phyloP scores from a whole-genome alignment of 2,797 vertebrate species.

The Eulemur albifrons region DNA sequence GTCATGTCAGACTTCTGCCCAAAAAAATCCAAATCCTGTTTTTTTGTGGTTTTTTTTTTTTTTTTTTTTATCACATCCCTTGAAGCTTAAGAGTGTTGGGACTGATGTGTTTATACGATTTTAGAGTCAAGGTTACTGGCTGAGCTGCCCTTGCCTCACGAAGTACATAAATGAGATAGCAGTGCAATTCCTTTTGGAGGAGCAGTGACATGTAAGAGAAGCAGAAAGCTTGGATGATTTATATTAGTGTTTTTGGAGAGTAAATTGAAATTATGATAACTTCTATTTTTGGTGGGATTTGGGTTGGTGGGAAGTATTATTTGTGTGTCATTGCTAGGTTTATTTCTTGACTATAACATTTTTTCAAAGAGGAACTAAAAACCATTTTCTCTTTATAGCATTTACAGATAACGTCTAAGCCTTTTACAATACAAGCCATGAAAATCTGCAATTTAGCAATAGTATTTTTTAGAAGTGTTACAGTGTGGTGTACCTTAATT shows the following conservation, averaged over 20 bases:
- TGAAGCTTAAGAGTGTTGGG: background rate
- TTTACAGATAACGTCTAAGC: background rate
- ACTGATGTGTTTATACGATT: background rate
- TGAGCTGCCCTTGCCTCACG: background rate
- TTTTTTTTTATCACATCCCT: background rate
- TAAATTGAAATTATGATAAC: background rate
- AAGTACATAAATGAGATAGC: background rate
- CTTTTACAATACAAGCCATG: background rate
- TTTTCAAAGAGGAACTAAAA: conserved; percentile 19
- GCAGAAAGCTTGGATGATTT: background rate
- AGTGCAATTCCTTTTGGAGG: background rate
- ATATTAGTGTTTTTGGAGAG: background rate
- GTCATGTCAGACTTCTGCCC: background rate
- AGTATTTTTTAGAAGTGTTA: background rate
- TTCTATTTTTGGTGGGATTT: conserved; percentile 43
- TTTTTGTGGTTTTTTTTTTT: background rate
- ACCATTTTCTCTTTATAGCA: background rate
- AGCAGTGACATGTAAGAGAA: background rate
- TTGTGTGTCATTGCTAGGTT: background rate
- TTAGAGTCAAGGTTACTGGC: background rate
- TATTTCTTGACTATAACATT: conserved; percentile 6
- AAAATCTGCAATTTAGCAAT: background rate
- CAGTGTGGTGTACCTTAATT: conserved; percentile 51
- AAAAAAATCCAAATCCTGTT: background rate
- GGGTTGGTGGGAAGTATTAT: background rate